Conservation (phyloP, 2,797 vertebrate genomes). For the Smutsia temminckii region DNA sequence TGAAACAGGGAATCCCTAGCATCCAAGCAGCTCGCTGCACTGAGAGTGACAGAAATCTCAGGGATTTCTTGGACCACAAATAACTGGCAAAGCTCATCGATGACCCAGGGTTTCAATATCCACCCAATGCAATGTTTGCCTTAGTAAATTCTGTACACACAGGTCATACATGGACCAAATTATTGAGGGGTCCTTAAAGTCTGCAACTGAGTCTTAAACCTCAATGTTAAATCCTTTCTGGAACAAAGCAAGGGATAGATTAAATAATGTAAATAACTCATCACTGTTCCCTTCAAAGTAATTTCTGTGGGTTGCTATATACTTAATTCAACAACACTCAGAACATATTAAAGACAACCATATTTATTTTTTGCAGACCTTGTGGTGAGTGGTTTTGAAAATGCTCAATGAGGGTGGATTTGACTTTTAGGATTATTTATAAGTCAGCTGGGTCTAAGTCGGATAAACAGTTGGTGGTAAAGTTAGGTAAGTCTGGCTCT, state of each 20-base stretch:
- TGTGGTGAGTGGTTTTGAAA: slow-evolving; percentile 24
- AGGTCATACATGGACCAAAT: neutral
- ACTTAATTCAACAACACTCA: neutral
- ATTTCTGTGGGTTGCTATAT: neutral
- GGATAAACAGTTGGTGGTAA: neutral
- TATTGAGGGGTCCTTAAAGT: neutral
- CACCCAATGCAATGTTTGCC: neutral
- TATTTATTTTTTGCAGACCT: slow-evolving; percentile 11
- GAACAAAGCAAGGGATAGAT: neutral
- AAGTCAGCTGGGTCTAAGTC: neutral
- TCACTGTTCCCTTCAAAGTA: neutral
- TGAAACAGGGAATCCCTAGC: neutral
- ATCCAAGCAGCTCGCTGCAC: neutral
- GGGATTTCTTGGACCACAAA: neutral
- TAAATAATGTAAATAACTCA: slow-evolving; percentile 13
- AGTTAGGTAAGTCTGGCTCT: neutral
- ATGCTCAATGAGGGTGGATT: neutral
- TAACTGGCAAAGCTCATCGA: neutral
- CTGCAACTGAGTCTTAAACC: neutral
- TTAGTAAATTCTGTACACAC: neutral
- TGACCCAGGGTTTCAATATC: neutral
- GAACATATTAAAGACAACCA: neutral
- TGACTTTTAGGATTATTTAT: slow-evolving; percentile 13
- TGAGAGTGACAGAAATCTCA: neutral
- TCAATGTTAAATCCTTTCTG: slow-evolving; percentile 22